Evolutionary conservation across 2,888 invertebrate genomes (phyloP), one percentile per base, ranked within the genome.

Genomic region (Dexiosoma caninum): DNA sequence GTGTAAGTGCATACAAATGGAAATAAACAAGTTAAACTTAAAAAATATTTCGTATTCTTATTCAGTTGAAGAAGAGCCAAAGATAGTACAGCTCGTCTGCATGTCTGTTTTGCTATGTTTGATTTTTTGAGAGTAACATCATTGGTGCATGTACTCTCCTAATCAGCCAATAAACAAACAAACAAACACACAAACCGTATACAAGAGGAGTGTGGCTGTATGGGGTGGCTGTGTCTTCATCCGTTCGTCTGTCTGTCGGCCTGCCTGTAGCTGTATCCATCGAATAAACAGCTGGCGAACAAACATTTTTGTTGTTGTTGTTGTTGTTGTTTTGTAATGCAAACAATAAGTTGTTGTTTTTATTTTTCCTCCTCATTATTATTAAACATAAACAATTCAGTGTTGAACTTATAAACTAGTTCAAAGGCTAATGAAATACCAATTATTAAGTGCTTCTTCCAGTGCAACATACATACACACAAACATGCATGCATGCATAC

Each of bases 351-450:
- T 42, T 23, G 44, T 23, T 72, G n/a, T 72, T 64, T n/a, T n/a
- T n/a, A n/a, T n/a, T n/a, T n/a, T n/a, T n/a, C n/a, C n/a, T n/a
- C n/a, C n/a, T n/a, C n/a, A n/a, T n/a, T 44, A 23, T 55, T 74
- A n/a, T 55, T 16, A 40, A 66, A 57, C 55, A 64, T 66, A 74
- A 74, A 66, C 74, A 74, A 57, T 66, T 23, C 30, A 49, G 40
- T 42, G 30, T 23, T 66, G 57, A 66, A 66, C 64, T 74, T 53
- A 62, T 16, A 72, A 23, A 23, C 37, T 49, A 40, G 75, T 67
- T 59, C 67, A 75, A 67, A 75, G 75, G 75, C 59, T 75, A 75
- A 75, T 59, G 67, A 67, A 67, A 67, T 75, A 51, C 59, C 66
- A 67, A 59, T 75, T 75, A 67, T 67, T 42, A 37, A 66, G 37